These are phyloP conservation scores for Drosophila pseudoobscura DNA, from an alignment of 1,140 invertebrate species.

Conservation along the genomic window DNA sequence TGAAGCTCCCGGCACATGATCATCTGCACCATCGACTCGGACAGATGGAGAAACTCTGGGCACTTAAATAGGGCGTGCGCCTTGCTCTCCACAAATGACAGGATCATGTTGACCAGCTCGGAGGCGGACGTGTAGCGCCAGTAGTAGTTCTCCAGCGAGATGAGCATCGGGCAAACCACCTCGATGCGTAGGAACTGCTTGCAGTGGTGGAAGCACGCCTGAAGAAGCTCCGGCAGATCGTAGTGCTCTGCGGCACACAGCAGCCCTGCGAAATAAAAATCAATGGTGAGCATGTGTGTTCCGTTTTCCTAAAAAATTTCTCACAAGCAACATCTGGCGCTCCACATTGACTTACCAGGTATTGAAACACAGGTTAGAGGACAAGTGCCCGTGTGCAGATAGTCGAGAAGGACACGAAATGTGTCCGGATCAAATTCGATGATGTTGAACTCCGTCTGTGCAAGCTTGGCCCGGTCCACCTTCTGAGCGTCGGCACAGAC, in stretches of 20 bases:
- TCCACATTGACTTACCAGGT: conserved; percentile 85
- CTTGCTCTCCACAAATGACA: conserved; percentile 94
- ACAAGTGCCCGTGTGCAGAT: conserved; percentile 96
- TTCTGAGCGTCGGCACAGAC: conserved; percentile 97
- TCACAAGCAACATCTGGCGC: neutral
- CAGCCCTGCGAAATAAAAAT: conserved; percentile 84
- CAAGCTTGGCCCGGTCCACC: conserved; percentile 94
- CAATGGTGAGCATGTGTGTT: neutral
- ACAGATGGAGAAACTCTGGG: conserved; percentile 92
- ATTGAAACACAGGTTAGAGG: conserved; percentile 95
- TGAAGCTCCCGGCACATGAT: conserved; percentile 95
- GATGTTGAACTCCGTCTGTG: conserved; percentile 97
- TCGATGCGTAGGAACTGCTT: conserved; percentile 96
- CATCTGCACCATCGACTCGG: conserved; percentile 97
- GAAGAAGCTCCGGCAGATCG: conserved; percentile 94
- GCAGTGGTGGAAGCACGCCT: conserved; percentile 97
- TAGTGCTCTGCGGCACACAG: conserved; percentile 97
- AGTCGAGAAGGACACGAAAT: conserved; percentile 94
- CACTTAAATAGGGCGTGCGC: conserved; percentile 92
- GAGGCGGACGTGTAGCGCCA: conserved; percentile 97
- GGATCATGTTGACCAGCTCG: conserved; percentile 96
- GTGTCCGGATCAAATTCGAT: conserved; percentile 98
- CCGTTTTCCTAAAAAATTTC: too few relatives aligned
- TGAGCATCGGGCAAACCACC: conserved; percentile 96
- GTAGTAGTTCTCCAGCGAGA: conserved; percentile 96